These are phyloP conservation scores for Cancer borealis DNA, from an alignment of 2,888 invertebrate species.

Conservation along the genomic window DNA sequence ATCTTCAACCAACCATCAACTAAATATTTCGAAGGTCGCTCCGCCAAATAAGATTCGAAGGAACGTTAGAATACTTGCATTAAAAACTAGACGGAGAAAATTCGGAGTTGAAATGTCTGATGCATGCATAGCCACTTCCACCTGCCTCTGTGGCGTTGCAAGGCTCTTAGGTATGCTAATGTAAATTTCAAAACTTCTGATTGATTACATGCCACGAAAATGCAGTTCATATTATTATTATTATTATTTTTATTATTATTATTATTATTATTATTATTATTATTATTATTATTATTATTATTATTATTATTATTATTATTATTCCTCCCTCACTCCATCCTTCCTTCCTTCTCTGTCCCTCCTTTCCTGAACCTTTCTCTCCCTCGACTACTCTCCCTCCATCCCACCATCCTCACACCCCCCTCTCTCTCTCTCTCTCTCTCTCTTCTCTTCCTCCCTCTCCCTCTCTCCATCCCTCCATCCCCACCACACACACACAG, in stretches of 20 bases:
- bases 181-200: background rate
- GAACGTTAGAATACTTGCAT: background rate
- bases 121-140: background rate
- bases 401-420: background rate
- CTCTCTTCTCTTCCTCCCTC: background rate
- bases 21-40: background rate
- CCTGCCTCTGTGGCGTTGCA: background rate
- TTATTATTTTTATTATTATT: no score
- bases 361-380: background rate
- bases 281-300: no score
- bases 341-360: background rate
- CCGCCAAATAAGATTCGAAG: background rate
- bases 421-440: background rate
- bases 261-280: no score
- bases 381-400: no score
- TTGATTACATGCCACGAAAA: background rate
- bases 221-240: background rate
- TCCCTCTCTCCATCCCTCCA: background rate
- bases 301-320: no score
- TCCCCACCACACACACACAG: background rate
- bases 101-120: background rate
- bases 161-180: conserved; percentile 27
- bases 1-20: background rate
- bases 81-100: background rate
- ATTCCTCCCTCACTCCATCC: background rate